Base-by-base conservation (phyloP, 1,140 invertebrate species). In the Lutraria rhynchaena region DNA sequence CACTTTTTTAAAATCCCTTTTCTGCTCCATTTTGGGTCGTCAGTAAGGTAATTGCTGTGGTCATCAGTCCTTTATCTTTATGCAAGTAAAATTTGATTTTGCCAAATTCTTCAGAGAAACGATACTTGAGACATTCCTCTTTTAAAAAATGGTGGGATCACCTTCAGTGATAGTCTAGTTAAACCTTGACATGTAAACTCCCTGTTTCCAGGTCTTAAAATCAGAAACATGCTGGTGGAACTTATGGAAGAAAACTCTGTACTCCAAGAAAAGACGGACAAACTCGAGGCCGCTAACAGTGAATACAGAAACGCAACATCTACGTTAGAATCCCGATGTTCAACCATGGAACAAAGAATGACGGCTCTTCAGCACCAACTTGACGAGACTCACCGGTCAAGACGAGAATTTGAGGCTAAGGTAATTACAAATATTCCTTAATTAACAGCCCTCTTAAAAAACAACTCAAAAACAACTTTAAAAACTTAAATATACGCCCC, bases 161-260 rank as follows among this genome's bases (percentile, higher is more conserved):
- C n/a, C n/a, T n/a, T n/a, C n/a, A n/a, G n/a, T n/a, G n/a, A n/a
- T n/a, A n/a, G n/a, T n/a, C n/a, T n/a, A n/a, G n/a, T n/a, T n/a
- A n/a, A n/a, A n/a, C n/a, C n/a, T n/a, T n/a, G n/a, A n/a, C n/a
- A n/a, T n/a, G n/a, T n/a, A n/a, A n/a, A n/a, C n/a, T n/a, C n/a
- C n/a, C n/a, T n/a, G 3, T 44, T 31, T 67, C 0, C 67, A 91
- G 90, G 89, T 74, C 87, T 88, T 58, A 67, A 85, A 27, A 91
- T 92, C 81, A 87, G 90, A 58, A 77, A 85, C n/a, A 55, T 85
- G 33, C 87, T 91, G 49, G 93, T 90, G 78, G 90, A 93, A 41
- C 90, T 92, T 35, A 93, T 93, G 65, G 89, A 93, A 55, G 93
- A 94, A 60, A 86, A 90, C 71, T 63, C 75, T 0, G 70, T 75